A percentile compares a stretch with the other conserved stretches of the same genome.
Evolutionary conservation across 2,888 invertebrate genomes (phyloP).

Genomic region (Drosophila borealis): DNA sequence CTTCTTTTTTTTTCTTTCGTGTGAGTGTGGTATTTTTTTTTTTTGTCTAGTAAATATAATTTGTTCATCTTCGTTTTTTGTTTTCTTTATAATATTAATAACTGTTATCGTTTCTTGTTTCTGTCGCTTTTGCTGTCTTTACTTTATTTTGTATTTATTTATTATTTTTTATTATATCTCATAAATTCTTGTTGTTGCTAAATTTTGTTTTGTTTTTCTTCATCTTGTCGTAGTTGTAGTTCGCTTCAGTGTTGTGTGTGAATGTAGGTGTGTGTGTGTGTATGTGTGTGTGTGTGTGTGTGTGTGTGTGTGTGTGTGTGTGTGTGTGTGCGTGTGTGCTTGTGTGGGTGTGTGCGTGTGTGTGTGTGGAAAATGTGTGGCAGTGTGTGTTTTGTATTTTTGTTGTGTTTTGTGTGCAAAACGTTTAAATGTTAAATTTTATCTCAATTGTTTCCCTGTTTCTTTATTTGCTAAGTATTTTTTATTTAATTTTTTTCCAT

Average conservation of each 20-base stretch:
- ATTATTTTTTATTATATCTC: conserved; percentile 75
- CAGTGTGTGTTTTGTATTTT: conserved; percentile 33
- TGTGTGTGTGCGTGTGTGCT: conserved; percentile 30
- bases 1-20: conserved; percentile 37
- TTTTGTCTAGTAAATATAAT: conserved; percentile 76
- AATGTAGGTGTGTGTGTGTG: conserved; percentile 40
- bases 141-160: conserved; percentile 62
- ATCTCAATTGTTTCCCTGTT: conserved; percentile 82
- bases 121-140: conserved; percentile 46
- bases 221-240: conserved; percentile 41
- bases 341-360: conserved; percentile 40
- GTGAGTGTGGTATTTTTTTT: conserved; percentile 40
- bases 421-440: conserved; percentile 80
- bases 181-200: conserved; percentile 81
- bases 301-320: conserved; percentile 19
- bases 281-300: conserved; percentile 32
- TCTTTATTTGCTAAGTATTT: conserved; percentile 79
- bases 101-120: conserved; percentile 40
- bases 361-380: conserved; percentile 28
- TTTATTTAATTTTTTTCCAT: conserved; percentile 31
- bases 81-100: conserved; percentile 41
- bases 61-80: conserved; percentile 41
- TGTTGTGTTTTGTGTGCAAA: conserved; percentile 61
- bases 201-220: conserved; percentile 72
- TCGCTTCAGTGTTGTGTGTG: conserved; percentile 36